Base-by-base conservation (phyloP, 2,113 vertebrate genomes). In the Theristicus caerulescens region DNA sequence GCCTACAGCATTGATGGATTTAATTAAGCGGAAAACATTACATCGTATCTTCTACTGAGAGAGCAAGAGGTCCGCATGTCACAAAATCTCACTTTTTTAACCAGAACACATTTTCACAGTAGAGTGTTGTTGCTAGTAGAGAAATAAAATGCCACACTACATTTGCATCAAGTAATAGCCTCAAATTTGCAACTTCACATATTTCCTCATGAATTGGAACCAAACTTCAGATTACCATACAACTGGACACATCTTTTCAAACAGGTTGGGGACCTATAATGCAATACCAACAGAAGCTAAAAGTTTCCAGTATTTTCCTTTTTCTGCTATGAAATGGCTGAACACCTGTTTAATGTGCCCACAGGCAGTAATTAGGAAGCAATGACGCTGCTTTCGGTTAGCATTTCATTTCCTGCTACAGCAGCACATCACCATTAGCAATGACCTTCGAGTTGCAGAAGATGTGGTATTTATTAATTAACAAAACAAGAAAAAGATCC, bases 311-410 rank as follows among this genome's bases (percentile, higher is more conserved):
- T 72, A 87, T 79, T 88, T 94, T 71, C 81, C 81, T 94, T 94
- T 94, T 87, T 86, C 94, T 58, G 93, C 93, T 92, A 66, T 89
- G 94, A 93, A 94, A 96, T 70, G 64, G 55, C 44, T 90, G 83
- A 97, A 97, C 98, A 98, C 97, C 98, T 98, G 97, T 94, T 97
- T 97, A 97, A 98, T 97, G 96, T 96, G 93, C 94, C 97, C 97
- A 96, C 46, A 93, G 95, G 94, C 97, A 97, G 94, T 94, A 95
- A 98, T 97, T 97, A 97, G 97, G 90, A 95, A 69, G 51, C 80
- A 95, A 57, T 44, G 82, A 95, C 0, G 36, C 95, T 91, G 96
- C 67, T 93, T 95, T 74, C 3, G 7, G 76, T 92, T 93, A 90
- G 74, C 88, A 94, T 96, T 88, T 94, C 95, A 94, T 94, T 89